A percentile compares a stretch with the other conserved stretches of the same genome.
These are phyloP conservation scores for Ashinkailepas kermadecensis DNA, from an alignment of 2,888 invertebrate species.

Conservation along the genomic window DNA sequence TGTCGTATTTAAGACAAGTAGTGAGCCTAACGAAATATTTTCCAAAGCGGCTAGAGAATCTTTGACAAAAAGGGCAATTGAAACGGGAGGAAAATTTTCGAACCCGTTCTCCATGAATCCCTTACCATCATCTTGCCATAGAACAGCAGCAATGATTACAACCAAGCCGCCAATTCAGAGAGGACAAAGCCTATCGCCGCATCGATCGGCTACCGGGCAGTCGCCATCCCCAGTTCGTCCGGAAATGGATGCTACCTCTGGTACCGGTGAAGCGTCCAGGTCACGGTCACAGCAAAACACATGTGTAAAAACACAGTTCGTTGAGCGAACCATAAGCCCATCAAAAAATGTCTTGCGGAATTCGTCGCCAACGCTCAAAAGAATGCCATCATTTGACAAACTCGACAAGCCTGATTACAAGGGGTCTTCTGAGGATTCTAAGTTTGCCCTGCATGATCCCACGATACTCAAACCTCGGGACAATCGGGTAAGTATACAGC, in stretches of 20 bases:
- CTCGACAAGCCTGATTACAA: neutral
- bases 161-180: conserved; percentile 7
- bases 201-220: neutral
- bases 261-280: neutral
- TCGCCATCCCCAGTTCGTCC: neutral
- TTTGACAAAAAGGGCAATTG: neutral
- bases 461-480: neutral
- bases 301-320: neutral
- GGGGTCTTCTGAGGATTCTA: conserved; percentile 1
- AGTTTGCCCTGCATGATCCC: neutral
- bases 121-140: neutral
- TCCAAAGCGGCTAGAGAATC: neutral
- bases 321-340: neutral
- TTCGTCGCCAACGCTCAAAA: neutral
- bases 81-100: neutral
- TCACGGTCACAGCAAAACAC: neutral
- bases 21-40: neutral
- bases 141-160: neutral
- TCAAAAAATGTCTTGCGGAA: neutral
- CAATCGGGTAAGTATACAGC: neutral
- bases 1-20: neutral
- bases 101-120: neutral
- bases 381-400: neutral
- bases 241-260: neutral
- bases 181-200: neutral